Conservation (phyloP, 2,888 invertebrate genomes). For the Melitaea athalia region DNA sequence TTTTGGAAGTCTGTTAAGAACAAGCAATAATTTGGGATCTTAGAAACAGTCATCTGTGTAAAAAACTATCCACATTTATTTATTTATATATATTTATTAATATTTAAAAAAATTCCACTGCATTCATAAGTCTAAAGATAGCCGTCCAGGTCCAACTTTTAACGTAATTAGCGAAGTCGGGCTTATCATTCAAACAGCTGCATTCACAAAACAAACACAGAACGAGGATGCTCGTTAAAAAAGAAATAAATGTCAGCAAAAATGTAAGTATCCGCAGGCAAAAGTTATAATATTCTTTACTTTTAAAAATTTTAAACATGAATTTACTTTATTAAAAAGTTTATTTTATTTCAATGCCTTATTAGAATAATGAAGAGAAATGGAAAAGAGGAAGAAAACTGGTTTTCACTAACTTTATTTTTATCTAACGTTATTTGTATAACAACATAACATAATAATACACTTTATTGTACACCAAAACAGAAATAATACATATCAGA, state of each 20-base stretch:
- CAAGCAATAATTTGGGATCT: too few species aligned
- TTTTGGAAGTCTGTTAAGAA: too few species aligned
- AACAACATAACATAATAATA: too few species aligned
- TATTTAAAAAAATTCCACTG: too few species aligned
- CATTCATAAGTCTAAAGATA: too few species aligned
- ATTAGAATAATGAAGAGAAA: background rate
- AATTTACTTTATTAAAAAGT: background rate
- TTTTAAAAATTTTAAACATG: background rate
- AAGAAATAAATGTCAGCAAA: background rate
- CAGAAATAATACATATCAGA: too few species aligned
- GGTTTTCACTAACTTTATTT: too few species aligned
- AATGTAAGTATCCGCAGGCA: slow-evolving; percentile 1
- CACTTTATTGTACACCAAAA: too few species aligned
- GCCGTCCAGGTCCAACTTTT: background rate
- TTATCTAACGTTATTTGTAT: too few species aligned
- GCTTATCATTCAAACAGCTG: background rate
- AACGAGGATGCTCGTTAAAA: background rate
- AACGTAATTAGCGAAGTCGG: background rate
- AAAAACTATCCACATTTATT: too few species aligned
- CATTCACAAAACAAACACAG: background rate
- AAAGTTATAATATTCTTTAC: background rate
- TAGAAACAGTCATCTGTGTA: too few species aligned
- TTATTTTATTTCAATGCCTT: background rate
- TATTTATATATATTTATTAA: too few species aligned
- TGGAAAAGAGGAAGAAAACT: background rate